Evolutionary conservation across 2,888 invertebrate species (phyloP).

Genomic region (Eristalinus aeneus): DNA sequence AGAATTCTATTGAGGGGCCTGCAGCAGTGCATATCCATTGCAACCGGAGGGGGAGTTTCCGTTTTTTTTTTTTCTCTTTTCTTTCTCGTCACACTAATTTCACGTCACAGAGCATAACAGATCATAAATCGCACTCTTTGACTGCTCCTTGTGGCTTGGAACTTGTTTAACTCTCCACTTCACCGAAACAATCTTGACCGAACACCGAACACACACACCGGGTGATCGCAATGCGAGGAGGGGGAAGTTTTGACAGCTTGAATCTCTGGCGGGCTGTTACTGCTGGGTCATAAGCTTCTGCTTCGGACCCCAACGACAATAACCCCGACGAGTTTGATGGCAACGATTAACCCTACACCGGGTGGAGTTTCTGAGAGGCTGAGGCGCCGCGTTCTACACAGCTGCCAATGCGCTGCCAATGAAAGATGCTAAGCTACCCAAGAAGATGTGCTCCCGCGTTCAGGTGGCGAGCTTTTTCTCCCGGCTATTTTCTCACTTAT

Average conservation of each 20-base stretch:
- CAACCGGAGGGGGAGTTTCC: conserved; percentile 43
- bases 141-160: neutral
- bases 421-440: conserved; percentile 8
- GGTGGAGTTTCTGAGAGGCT: conserved; percentile 26
- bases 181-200: conserved; percentile 7
- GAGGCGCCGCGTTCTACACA: conserved; percentile 36
- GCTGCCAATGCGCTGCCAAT: conserved; percentile 3
- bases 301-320: neutral
- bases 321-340: conserved; percentile 21
- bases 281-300: neutral
- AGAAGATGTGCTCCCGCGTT: conserved; percentile 6
- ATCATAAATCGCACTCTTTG: conserved; percentile 20
- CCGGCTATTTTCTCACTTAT: neutral
- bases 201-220: neutral
- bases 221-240: neutral
- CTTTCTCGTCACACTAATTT: conserved; percentile 1
- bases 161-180: neutral
- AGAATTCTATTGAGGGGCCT: conserved; percentile 38
- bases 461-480: conserved; percentile 33
- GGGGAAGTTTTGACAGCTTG: conserved; percentile 62
- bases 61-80: neutral
- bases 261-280: conserved; percentile 47
- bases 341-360: conserved; percentile 27
- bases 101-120: conserved; percentile 17
- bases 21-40: conserved; percentile 66